phyloP scores from a whole-genome alignment of 2,113 vertebrate species.

The Thymallus thymallus region DNA sequence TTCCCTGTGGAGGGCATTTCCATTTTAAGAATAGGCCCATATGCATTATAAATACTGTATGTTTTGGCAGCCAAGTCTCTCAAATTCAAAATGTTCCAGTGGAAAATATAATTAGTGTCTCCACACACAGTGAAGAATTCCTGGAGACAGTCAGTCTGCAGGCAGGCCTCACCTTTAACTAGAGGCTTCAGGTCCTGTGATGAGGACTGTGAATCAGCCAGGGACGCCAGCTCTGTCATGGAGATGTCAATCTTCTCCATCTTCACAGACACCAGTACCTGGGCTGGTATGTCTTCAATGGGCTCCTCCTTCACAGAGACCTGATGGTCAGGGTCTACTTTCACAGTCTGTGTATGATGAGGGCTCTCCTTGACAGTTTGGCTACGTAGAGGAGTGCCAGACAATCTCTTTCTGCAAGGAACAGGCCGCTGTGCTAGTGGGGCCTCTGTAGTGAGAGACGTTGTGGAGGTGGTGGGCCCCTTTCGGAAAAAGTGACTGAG shows the following conservation, averaged over 20 bases:
- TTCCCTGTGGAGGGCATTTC: too few relatives aligned
- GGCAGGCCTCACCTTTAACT: slow-evolving; percentile 77
- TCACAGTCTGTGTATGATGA: slow-evolving; percentile 12
- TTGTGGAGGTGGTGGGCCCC: slow-evolving; percentile 28
- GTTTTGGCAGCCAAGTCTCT: neutral
- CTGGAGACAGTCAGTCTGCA: neutral
- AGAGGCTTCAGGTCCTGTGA: slow-evolving; percentile 64
- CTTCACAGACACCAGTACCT: slow-evolving; percentile 35
- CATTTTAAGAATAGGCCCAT: neutral
- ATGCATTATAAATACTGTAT: neutral
- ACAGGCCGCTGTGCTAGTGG: neutral
- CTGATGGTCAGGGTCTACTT: neutral
- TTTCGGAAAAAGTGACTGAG: slow-evolving; percentile 73
- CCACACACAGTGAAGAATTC: neutral
- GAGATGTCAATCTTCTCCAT: slow-evolving; percentile 7
- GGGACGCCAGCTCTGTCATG: neutral
- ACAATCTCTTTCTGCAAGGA: neutral
- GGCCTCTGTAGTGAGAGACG: slow-evolving; percentile 21
- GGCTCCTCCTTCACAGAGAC: slow-evolving; percentile 40
- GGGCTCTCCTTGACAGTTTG: neutral
- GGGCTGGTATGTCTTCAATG: slow-evolving; percentile 10
- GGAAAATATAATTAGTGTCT: neutral
- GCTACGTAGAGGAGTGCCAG: too few relatives aligned
- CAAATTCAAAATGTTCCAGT: neutral
- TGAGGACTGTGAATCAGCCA: slow-evolving; percentile 69